A percentile compares a stretch with the other conserved stretches of the same genome.
Conservation (phyloP, 1,140 invertebrate genomes). For the Bombus soroeensis region DNA sequence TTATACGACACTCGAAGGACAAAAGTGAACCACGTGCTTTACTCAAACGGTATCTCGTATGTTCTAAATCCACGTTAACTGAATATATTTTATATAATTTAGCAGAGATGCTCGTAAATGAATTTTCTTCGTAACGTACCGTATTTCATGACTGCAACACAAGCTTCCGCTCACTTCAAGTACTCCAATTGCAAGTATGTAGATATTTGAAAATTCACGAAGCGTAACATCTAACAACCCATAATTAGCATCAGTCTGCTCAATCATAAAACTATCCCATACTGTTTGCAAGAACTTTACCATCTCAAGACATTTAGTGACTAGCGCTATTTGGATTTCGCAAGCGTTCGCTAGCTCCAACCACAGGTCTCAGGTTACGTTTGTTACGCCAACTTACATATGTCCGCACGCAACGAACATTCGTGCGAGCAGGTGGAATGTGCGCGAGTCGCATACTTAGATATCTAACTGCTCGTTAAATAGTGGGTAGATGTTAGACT, state of each 20-base stretch:
- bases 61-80: neutral
- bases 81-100: neutral
- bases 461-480: slow-evolving; percentile 24
- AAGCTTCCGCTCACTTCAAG: too few relatives aligned
- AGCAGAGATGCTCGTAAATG: too few relatives aligned
- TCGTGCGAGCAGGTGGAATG: slow-evolving; percentile 63
- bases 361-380: slow-evolving; percentile 2
- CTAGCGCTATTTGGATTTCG: neutral
- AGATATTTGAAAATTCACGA: too few relatives aligned
- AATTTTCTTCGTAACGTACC: too few relatives aligned
- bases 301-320: too few relatives aligned
- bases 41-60: neutral
- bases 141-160: too few relatives aligned
- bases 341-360: neutral
- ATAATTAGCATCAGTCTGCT: too few relatives aligned
- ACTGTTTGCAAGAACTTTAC: neutral
- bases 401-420: slow-evolving; percentile 35
- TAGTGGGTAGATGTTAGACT: slow-evolving; percentile 12
- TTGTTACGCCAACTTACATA: slow-evolving; percentile 42
- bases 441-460: neutral
- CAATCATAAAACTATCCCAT: too few relatives aligned
- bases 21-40: neutral
- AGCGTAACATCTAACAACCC: too few relatives aligned
- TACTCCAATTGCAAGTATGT: too few relatives aligned
- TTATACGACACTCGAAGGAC: neutral